Evolutionary conservation across 23 tunicate genomes (phyloP).

Genomic region (Trididemnum clinides): DNA sequence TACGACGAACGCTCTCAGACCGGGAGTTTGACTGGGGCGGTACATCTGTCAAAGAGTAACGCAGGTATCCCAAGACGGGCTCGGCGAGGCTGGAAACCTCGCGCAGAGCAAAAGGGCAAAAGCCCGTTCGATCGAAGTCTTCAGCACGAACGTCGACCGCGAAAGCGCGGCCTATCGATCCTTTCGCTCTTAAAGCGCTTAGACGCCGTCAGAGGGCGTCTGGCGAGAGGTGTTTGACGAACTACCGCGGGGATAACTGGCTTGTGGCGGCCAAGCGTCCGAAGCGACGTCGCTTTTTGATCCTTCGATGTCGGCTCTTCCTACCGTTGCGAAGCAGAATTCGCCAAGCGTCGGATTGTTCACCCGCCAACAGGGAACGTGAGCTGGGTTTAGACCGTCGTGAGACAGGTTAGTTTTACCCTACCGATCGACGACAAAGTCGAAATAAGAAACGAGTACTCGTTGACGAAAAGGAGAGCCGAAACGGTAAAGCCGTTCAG

Average conservation of each 20-base stretch:
- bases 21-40: slow-evolving; percentile 9
- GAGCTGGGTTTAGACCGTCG: slow-evolving; percentile 40
- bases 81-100: slow-evolving; percentile 15
- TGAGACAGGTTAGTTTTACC: slow-evolving; percentile 49
- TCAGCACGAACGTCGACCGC: background rate
- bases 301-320: slow-evolving; percentile 59
- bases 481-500: slow-evolving; percentile 10
- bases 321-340: slow-evolving; percentile 40
- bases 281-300: slow-evolving; percentile 54
- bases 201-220: too few species aligned
- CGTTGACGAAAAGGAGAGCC: too few species aligned
- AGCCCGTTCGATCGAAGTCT: background rate
- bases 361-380: slow-evolving; percentile 40
- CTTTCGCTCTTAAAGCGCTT: slow-evolving; percentile 41
- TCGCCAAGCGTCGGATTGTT: slow-evolving; percentile 43
- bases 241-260: slow-evolving; percentile 52
- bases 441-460: too few species aligned
- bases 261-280: slow-evolving; percentile 53
- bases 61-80: slow-evolving; percentile 13
- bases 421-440: background rate
- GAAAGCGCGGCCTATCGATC: slow-evolving; percentile 42
- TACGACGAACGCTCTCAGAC: background rate
- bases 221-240: slow-evolving; percentile 46
- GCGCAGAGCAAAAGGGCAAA: slow-evolving; percentile 32
- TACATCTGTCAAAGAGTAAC: background rate